phyloP scores from a whole-genome alignment of 2,888 invertebrate genomes.

The Lucinisca nassula region DNA sequence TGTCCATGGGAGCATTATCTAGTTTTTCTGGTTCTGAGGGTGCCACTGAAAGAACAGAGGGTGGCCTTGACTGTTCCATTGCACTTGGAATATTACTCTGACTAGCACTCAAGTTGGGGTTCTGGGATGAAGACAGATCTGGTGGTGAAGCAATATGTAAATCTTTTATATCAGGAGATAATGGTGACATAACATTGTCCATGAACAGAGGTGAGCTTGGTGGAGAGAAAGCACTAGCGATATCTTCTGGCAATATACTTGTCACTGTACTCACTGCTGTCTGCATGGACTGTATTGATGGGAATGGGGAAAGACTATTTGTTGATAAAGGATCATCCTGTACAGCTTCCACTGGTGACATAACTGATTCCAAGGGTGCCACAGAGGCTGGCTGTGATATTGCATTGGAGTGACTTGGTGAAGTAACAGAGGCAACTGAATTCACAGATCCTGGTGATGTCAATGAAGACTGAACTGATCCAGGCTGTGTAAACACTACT shows the following conservation, averaged over 20 bases:
- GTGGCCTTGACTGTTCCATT: conserved; percentile 85
- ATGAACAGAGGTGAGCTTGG: conserved; percentile 80
- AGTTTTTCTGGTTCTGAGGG: conserved; percentile 70
- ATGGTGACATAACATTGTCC: conserved; percentile 75
- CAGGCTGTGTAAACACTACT: conserved; percentile 50
- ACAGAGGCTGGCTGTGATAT: conserved; percentile 45
- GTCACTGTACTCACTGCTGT: conserved; percentile 72
- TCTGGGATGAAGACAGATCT: conserved; percentile 46
- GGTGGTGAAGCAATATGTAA: conserved; percentile 74
- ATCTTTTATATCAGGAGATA: conserved; percentile 85
- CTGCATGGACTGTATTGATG: conserved; percentile 74
- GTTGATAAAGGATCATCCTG: conserved; percentile 64
- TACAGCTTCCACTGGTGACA: conserved; percentile 63
- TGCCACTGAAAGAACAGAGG: conserved; percentile 81
- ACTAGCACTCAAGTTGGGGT: conserved; percentile 38
- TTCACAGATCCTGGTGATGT: conserved; percentile 46
- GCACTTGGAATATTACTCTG: conserved; percentile 70
- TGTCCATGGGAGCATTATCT: conserved; percentile 67
- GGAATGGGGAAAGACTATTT: conserved; percentile 67
- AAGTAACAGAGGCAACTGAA: conserved; percentile 56
- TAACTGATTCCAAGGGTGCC: conserved; percentile 54
- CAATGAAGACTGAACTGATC: conserved; percentile 30
- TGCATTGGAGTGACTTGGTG: conserved; percentile 28
- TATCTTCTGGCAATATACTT: conserved; percentile 63
- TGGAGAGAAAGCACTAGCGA: conserved; percentile 72